These are phyloP conservation scores for Drosophila phalerata DNA, from an alignment of 2,888 invertebrate species.

Conservation along the genomic window DNA sequence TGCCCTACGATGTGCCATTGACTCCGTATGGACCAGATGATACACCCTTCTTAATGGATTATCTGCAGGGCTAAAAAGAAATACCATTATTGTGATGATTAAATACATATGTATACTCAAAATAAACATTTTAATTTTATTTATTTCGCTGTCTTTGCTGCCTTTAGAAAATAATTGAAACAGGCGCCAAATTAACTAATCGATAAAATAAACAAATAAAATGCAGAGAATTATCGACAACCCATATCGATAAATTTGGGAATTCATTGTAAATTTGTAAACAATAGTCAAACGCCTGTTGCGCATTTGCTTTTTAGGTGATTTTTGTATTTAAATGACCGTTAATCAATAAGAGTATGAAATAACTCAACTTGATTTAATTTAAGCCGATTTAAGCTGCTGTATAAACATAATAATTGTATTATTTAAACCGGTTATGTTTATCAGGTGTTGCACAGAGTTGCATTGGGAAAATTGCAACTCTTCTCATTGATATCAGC, in stretches of 20 bases:
- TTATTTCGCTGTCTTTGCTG: not conserved
- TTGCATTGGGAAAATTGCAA: too few species aligned
- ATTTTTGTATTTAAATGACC: not conserved
- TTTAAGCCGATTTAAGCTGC: too few species aligned
- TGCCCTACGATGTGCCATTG: constrained; percentile 94
- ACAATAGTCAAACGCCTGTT: not conserved
- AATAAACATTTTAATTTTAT: not conserved
- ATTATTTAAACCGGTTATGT: too few species aligned
- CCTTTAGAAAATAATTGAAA: not conserved
- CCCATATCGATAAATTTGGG: not conserved
- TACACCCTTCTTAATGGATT: constrained; percentile 90
- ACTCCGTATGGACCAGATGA: constrained; percentile 89
- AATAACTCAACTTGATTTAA: too few species aligned
- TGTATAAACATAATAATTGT: too few species aligned
- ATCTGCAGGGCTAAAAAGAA: constrained; percentile 83
- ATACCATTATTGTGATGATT: constrained; percentile 1
- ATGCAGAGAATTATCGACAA: not conserved
- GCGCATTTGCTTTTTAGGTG: not conserved
- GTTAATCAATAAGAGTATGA: too few species aligned
- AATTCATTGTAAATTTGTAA: not conserved
- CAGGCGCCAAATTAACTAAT: not conserved
- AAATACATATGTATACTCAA: constrained; percentile 8
- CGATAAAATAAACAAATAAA: not conserved
- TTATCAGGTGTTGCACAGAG: too few species aligned
- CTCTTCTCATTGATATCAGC: too few species aligned